Conservation (phyloP, 2,797 vertebrate species). For the Falco rusticolus region DNA sequence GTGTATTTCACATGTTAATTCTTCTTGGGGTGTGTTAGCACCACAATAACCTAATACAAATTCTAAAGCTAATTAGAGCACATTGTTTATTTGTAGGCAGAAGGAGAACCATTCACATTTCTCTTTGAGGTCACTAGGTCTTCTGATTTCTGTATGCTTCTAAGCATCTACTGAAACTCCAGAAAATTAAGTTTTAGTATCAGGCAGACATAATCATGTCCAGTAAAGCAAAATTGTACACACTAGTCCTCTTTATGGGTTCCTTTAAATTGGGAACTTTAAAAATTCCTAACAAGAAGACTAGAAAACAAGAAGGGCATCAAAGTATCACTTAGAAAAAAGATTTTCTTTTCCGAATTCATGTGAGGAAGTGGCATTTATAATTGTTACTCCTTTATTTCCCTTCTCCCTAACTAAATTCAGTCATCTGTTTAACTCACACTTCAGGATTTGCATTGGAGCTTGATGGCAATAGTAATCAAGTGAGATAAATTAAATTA, state of each 20-base stretch:
- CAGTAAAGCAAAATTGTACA: not conserved
- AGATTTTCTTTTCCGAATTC: not conserved
- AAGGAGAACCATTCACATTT: not conserved
- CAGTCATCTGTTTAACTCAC: constrained; percentile 43
- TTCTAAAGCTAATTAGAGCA: not conserved
- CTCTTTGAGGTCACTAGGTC: not conserved
- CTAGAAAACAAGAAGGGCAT: constrained; percentile 23
- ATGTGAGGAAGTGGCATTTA: not conserved
- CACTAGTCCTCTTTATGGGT: not conserved
- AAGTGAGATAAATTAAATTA: constrained; percentile 63
- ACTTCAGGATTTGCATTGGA: constrained; percentile 59
- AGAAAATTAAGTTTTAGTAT: not conserved
- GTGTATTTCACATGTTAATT: not conserved
- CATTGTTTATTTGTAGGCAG: not conserved
- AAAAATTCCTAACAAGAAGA: not conserved
- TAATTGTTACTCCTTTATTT: constrained; percentile 37
- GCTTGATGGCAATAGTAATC: constrained; percentile 45
- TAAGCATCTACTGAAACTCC: not conserved
- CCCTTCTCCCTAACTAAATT: not conserved
- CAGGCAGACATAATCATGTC: not conserved
- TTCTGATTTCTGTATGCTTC: constrained; percentile 15
- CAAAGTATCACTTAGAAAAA: constrained; percentile 14
- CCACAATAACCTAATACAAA: not conserved
- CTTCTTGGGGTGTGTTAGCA: not conserved
- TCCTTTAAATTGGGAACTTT: not conserved